Percentiles rank a stretch among this genome's conserved stretches.
Conservation (phyloP, 2,888 invertebrate genomes). For the Drosophila melanosoma region DNA sequence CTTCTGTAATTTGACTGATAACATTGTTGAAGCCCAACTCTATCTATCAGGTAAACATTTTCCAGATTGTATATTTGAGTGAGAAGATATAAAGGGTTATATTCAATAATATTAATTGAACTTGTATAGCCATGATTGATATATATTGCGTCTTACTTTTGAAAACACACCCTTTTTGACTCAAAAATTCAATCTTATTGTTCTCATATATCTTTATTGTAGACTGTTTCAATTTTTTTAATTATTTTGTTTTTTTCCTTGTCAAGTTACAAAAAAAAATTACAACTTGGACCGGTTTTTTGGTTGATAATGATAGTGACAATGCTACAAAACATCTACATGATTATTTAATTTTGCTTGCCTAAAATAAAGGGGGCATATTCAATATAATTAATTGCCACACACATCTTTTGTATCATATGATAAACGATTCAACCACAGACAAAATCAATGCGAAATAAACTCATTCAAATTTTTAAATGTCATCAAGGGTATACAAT, state of each 20-base stretch:
- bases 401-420: neutral
- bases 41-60: slow-evolving; percentile 2
- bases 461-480: neutral
- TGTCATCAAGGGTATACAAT: slow-evolving; percentile 1
- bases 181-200: neutral
- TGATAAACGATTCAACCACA: neutral
- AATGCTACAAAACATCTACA: neutral
- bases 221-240: neutral
- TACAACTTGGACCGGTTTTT: neutral
- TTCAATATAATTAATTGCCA: neutral
- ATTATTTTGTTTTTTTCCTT: neutral
- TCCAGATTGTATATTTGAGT: neutral
- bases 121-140: slow-evolving; percentile 2
- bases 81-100: neutral
- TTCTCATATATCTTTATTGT: neutral
- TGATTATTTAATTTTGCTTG: neutral
- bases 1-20: slow-evolving; percentile 4
- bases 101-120: neutral
- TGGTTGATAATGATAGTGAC: slow-evolving; percentile 1
- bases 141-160: neutral
- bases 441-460: neutral
- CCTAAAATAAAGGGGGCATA: neutral
- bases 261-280: neutral
- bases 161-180: neutral
- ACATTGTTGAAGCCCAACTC: slow-evolving; percentile 6